Conservation (phyloP, 2,888 invertebrate species). For the Laothoe populi region DNA sequence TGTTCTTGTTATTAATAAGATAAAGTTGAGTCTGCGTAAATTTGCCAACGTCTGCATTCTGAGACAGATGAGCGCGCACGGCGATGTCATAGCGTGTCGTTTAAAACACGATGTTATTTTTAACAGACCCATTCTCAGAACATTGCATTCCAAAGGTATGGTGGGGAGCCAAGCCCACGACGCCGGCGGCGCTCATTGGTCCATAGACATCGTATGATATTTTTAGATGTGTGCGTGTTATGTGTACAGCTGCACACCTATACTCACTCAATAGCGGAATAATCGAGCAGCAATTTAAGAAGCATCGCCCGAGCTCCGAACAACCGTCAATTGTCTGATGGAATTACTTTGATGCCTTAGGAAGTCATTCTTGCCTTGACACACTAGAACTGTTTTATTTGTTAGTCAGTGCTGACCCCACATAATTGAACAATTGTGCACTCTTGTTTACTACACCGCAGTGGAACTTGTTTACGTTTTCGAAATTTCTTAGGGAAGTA, state of each 20-base stretch:
- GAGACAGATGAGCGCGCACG: slow-evolving; percentile 28
- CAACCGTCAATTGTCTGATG: slow-evolving; percentile 65
- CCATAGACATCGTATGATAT: slow-evolving; percentile 76
- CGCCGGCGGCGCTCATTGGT: slow-evolving; percentile 67
- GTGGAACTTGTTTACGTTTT: not conserved
- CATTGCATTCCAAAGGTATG: slow-evolving; percentile 71
- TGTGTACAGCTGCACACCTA: slow-evolving; percentile 54
- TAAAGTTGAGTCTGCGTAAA: not conserved
- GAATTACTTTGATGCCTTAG: slow-evolving; percentile 75
- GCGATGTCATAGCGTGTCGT: slow-evolving; percentile 61
- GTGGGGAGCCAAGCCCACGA: slow-evolving; percentile 83
- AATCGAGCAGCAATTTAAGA: slow-evolving; percentile 74
- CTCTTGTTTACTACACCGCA: slow-evolving; percentile 18
- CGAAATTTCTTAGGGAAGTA: slow-evolving; percentile 9
- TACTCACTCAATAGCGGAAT: slow-evolving; percentile 62
- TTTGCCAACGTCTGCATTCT: not conserved
- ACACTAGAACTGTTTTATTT: slow-evolving; percentile 52
- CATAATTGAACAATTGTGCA: slow-evolving; percentile 26
- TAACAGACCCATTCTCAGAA: slow-evolving; percentile 78
- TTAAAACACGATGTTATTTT: slow-evolving; percentile 81
- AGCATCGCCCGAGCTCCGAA: slow-evolving; percentile 55
- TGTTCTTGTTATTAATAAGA: too few relatives aligned
- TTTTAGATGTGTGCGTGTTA: slow-evolving; percentile 64
- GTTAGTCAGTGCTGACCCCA: slow-evolving; percentile 53
- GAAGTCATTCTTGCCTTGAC: slow-evolving; percentile 70